phyloP scores from a whole-genome alignment of 1,140 invertebrate genomes.

The Holcopasites calliopsidis region DNA sequence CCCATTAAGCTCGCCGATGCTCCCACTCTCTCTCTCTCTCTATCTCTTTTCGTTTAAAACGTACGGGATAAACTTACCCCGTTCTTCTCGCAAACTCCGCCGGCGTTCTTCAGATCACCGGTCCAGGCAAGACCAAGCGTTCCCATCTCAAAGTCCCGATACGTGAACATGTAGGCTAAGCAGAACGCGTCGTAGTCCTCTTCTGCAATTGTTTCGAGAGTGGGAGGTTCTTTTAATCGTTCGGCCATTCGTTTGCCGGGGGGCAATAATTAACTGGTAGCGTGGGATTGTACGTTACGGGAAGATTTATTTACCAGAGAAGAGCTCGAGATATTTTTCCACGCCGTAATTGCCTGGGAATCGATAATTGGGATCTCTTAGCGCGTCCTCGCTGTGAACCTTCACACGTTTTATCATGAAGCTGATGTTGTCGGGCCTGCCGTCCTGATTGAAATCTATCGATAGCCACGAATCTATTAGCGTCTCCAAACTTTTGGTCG shows the following conservation, averaged over 20 bases:
- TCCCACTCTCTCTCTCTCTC: not conserved
- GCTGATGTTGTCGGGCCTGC: conserved; percentile 93
- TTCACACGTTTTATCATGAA: conserved; percentile 98
- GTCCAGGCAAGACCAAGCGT: conserved; percentile 99
- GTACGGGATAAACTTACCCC: conserved; percentile 86
- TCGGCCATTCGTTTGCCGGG: not conserved
- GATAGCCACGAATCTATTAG: conserved; percentile 51
- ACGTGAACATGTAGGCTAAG: conserved; percentile 99
- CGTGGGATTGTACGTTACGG: not conserved
- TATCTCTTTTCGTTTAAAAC: no score
- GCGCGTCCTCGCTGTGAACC: conserved; percentile 91
- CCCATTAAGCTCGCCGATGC: not conserved
- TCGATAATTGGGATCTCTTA: conserved; percentile 91
- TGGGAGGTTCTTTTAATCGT: conserved; percentile 20
- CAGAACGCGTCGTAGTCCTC: conserved; percentile 99
- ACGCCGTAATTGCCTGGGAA: conserved; percentile 96
- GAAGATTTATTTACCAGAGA: conserved; percentile 86
- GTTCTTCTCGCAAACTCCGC: conserved; percentile 96
- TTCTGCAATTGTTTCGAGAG: conserved; percentile 83
- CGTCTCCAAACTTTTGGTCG: no score
- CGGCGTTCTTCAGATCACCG: conserved; percentile 95
- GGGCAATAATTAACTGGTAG: not conserved
- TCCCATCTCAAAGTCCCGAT: conserved; percentile 98
- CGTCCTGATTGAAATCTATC: conserved; percentile 96
- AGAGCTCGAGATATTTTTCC: conserved; percentile 95